Evolutionary conservation across 2,888 invertebrate species (phyloP).

Genomic region (Zygogramma bicolorata): DNA sequence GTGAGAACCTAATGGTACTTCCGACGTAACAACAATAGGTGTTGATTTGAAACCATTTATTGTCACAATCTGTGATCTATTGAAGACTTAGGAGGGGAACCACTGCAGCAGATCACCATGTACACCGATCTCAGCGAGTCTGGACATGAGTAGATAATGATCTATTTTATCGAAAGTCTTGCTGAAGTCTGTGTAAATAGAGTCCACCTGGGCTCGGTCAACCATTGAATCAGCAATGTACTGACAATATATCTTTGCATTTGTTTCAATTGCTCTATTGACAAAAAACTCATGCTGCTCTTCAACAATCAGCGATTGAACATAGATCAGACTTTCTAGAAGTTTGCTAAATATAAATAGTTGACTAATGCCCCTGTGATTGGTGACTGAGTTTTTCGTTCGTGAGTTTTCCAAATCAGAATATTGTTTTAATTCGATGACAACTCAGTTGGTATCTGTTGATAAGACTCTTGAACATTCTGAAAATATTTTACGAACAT

Average conservation of each 20-base stretch:
- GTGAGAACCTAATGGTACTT: background rate
- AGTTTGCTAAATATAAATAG: background rate
- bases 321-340: too few relatives aligned
- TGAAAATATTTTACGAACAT: too few relatives aligned
- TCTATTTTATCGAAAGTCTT: too few relatives aligned
- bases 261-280: background rate
- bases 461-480: too few relatives aligned
- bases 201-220: background rate
- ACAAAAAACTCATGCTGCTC: background rate
- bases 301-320: too few relatives aligned
- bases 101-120: too few relatives aligned
- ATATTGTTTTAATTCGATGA: background rate
- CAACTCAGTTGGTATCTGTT: background rate
- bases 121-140: too few relatives aligned
- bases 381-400: background rate
- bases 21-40: background rate
- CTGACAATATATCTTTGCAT: background rate
- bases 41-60: too few relatives aligned
- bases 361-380: background rate
- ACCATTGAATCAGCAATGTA: background rate
- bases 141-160: constrained; percentile 2
- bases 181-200: too few relatives aligned
- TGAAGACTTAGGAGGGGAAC: background rate
- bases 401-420: background rate
- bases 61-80: too few relatives aligned